Evolutionary conservation across 2,113 vertebrate species (phyloP).

Genomic region (Lamprotornis superbus): DNA sequence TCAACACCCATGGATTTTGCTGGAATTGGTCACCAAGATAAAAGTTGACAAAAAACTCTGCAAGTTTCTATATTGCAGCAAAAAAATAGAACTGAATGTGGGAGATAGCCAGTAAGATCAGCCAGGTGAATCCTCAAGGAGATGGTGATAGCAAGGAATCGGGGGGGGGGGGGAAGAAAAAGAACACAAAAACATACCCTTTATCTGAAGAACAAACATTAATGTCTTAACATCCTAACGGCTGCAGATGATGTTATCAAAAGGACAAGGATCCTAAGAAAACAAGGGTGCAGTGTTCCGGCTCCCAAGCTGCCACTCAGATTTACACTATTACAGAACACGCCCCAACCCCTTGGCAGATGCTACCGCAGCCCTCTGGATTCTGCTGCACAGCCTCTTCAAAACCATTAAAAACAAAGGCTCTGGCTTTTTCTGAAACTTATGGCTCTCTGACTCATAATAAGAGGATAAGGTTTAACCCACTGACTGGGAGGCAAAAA

Average conservation of each 20-base stretch:
- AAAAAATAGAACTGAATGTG: neutral
- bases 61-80: neutral
- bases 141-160: neutral
- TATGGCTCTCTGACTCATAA: conserved; percentile 46
- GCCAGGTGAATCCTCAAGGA: neutral
- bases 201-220: neutral
- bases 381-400: conserved; percentile 6
- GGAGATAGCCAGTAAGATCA: neutral
- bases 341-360: neutral
- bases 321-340: neutral
- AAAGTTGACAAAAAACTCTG: neutral
- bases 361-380: neutral
- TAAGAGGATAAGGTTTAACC: conserved; percentile 61
- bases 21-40: neutral
- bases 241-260: neutral
- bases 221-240: neutral
- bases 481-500: conserved; percentile 10
- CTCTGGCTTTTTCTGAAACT: conserved; percentile 28
- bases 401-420: conserved; percentile 45
- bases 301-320: neutral
- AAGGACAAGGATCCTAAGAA: neutral
- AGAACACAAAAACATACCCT: neutral
- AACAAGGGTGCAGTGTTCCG: neutral
- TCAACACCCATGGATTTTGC: fast-evolving
- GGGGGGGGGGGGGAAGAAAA: fast-evolving